These are phyloP conservation scores for Polydrusus tereticollis DNA, from an alignment of 2,888 invertebrate genomes.

Conservation along the genomic window DNA sequence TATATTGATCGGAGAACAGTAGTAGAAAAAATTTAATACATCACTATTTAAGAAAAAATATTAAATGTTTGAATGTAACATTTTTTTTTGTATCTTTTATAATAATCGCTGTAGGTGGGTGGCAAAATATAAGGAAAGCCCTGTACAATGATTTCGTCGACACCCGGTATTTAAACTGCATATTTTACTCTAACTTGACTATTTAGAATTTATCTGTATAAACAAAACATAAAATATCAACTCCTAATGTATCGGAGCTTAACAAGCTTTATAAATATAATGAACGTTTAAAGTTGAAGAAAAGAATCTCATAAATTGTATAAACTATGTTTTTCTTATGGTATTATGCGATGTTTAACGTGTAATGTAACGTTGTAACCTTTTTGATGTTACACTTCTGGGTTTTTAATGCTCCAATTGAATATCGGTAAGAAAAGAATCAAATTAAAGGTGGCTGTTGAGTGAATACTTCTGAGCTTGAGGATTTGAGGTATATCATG, in stretches of 20 bases:
- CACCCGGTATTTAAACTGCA: not conserved
- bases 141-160: no score
- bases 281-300: constrained; percentile 5
- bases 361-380: not conserved
- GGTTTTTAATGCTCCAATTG: not conserved
- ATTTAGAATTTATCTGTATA: constrained; percentile 59
- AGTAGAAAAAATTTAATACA: no score
- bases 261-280: constrained; percentile 9
- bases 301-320: constrained; percentile 10
- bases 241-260: constrained; percentile 4
- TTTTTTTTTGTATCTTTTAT: no score
- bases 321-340: not conserved
- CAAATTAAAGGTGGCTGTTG: no score
- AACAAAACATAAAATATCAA: constrained; percentile 42
- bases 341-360: not conserved
- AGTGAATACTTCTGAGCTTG: no score
- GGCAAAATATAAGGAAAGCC: no score
- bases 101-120: no score
- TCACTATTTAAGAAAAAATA: no score
- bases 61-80: no score
- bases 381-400: not conserved
- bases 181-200: not conserved
- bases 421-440: not conserved
- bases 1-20: no score
- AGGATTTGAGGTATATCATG: no score